Percentiles rank a stretch among this genome's conserved stretches.
Evolutionary conservation across 1,140 invertebrate species (phyloP).

Genomic region (Drosophila obscura): DNA sequence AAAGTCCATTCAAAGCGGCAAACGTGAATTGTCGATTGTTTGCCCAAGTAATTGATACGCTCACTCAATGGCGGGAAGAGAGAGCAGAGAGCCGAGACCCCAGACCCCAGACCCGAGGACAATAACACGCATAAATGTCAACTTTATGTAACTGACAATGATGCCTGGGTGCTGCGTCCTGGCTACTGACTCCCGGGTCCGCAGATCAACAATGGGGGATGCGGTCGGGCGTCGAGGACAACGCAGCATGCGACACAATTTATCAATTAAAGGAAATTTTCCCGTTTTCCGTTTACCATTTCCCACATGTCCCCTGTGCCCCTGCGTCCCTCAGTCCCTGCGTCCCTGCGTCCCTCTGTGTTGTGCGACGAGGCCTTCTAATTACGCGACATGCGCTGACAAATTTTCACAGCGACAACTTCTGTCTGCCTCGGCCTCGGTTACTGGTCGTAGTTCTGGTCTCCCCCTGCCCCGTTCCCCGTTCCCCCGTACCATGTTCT

Average conservation of each 20-base stretch:
- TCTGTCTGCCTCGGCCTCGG: neutral
- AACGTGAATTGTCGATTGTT: conserved; percentile 66
- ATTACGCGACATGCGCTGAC: conserved; percentile 70
- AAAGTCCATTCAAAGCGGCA: conserved; percentile 30
- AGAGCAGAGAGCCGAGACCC: neutral
- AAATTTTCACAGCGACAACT: conserved; percentile 53
- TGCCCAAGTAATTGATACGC: conserved; percentile 80
- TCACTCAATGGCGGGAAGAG: conserved; percentile 49
- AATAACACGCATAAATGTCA: conserved; percentile 76
- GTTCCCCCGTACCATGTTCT: conserved; percentile 10
- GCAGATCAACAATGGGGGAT: conserved; percentile 28
- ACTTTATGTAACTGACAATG: conserved; percentile 72
- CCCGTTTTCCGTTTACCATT: conserved; percentile 19
- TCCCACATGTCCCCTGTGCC: conserved; percentile 19
- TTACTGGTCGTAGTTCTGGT: too few species aligned
- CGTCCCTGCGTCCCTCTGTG: neutral
- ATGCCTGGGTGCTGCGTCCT: conserved; percentile 10
- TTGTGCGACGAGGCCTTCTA: conserved; percentile 48
- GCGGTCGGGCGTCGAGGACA: conserved; percentile 43
- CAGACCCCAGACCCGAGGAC: conserved; percentile 14
- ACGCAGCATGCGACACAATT: conserved; percentile 77
- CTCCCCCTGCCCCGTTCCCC: neutral
- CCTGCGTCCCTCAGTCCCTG: conserved; percentile 9
- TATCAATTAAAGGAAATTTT: conserved; percentile 66
- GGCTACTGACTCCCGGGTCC: neutral